Base-by-base conservation (phyloP, 1,140 invertebrate species). In the Saccostrea glomerata region DNA sequence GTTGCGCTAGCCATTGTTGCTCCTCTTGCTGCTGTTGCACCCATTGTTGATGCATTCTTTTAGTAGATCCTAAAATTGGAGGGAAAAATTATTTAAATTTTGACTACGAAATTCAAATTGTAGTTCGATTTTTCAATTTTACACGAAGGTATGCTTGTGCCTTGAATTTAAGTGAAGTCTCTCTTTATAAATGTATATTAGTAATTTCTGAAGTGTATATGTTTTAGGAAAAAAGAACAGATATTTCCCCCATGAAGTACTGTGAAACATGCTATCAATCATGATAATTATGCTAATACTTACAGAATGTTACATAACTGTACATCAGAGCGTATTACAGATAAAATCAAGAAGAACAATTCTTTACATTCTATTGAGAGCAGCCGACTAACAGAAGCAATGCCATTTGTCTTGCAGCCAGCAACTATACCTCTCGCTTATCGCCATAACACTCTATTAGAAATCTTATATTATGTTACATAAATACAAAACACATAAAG, bases 221-320 rank as follows among this genome's bases (percentile, higher is more conserved):
- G 47, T 47, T 47, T 6, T 47, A 0, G 47, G 47, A 47, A 47
- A 47, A 47, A 66, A 17, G 17, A 66, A 13, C 7, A 66, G 5
- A 47, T 7, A 47, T 47, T 47, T 47, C 9, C 47, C 47, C 5
- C 47, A 77, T 36, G 12, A 77, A 30, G 70, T 25, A 77, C 25
- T 73, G 25, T 77, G 70, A 36, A 12, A 15, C 23, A 77, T 15
- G 30, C 70, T 30, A 30, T 11, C 15, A 25, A 3, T 23, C 30
- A 36, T 36, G 30, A 36, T 36, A 36, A 77, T 77, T 11, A 36
- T 17, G 30, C 70, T 30, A 25, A 30, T 12, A 77, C 7, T 77
- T 77, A 77, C 25, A 77, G 25, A 13, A 77, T 77, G 30, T 77
- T 77, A 77, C 70, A 77, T 30, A 77, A 77, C 30, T 77, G 30